Percentiles rank a stretch among this genome's conserved stretches.
These are phyloP conservation scores for Papilio protenor DNA, from an alignment of 2,888 invertebrate species.

Conservation along the genomic window DNA sequence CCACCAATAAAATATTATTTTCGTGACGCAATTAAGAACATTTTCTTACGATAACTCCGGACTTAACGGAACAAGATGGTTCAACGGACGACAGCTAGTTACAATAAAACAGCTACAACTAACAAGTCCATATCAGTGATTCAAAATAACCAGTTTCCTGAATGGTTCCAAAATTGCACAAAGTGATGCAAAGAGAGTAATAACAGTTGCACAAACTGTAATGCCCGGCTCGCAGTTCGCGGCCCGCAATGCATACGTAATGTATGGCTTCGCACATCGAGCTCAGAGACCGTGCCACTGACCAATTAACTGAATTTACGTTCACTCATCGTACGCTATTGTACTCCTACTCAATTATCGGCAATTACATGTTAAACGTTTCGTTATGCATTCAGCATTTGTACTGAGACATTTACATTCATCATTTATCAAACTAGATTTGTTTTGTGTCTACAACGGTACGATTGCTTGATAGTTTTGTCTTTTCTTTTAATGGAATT, in stretches of 20 bases:
- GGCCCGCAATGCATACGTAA: constrained; percentile 46
- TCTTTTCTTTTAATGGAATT: not conserved
- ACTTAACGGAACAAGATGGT: too few relatives aligned
- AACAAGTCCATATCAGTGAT: not conserved
- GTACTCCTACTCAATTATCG: constrained; percentile 35
- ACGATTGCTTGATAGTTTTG: not conserved
- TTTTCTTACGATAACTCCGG: not conserved
- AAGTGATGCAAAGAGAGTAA: constrained; percentile 1
- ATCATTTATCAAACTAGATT: not conserved
- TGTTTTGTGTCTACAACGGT: not conserved
- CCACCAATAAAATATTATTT: not conserved
- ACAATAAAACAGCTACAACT: not conserved
- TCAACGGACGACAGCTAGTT: too few relatives aligned
- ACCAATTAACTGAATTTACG: constrained; percentile 68
- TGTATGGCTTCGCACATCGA: constrained; percentile 59
- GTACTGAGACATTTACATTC: not conserved
- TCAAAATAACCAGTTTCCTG: not conserved
- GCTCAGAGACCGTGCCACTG: constrained; percentile 55
- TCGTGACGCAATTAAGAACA: not conserved
- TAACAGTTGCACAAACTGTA: constrained; percentile 10
- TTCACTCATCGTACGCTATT: constrained; percentile 52
- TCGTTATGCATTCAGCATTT: constrained; percentile 11
- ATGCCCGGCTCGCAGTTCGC: constrained; percentile 28
- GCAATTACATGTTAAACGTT: constrained; percentile 21
- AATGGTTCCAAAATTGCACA: constrained; percentile 11